phyloP scores from a whole-genome alignment of 2,797 vertebrate species.

The Thamnophis elegans region DNA sequence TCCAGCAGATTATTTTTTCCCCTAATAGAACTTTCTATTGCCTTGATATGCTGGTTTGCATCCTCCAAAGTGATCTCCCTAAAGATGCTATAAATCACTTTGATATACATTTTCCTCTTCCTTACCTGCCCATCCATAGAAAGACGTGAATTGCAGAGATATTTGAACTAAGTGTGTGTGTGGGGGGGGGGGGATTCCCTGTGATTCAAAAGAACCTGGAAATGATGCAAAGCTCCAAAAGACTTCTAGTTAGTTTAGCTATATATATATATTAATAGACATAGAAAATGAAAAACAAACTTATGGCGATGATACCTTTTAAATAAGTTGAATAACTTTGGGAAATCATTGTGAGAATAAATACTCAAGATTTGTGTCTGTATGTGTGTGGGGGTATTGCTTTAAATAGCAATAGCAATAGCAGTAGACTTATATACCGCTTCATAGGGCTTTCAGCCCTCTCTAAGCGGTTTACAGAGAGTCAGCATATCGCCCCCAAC shows the following conservation, averaged over 20 bases:
- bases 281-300: conserved; percentile 17
- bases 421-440: too few relatives aligned
- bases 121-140: background rate
- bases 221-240: background rate
- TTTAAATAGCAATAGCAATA: too few relatives aligned
- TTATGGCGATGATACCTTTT: background rate
- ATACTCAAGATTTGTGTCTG: background rate
- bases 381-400: background rate
- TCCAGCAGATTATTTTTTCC: conserved; percentile 14
- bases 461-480: too few relatives aligned
- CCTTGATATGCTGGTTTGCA: background rate
- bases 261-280: too few relatives aligned
- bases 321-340: background rate
- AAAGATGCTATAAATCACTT: background rate
- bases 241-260: background rate
- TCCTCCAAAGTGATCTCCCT: background rate
- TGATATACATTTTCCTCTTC: background rate
- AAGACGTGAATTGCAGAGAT: background rate
- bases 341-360: background rate
- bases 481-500: too few relatives aligned
- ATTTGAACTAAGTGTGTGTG: background rate
- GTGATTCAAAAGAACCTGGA: conserved; percentile 7
- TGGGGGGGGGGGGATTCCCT: too few relatives aligned
- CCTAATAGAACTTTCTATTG: conserved; percentile 27
- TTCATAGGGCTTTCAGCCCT: too few relatives aligned